phyloP scores from a whole-genome alignment of 2,797 vertebrate genomes.

The Brachyalestes nurse region DNA sequence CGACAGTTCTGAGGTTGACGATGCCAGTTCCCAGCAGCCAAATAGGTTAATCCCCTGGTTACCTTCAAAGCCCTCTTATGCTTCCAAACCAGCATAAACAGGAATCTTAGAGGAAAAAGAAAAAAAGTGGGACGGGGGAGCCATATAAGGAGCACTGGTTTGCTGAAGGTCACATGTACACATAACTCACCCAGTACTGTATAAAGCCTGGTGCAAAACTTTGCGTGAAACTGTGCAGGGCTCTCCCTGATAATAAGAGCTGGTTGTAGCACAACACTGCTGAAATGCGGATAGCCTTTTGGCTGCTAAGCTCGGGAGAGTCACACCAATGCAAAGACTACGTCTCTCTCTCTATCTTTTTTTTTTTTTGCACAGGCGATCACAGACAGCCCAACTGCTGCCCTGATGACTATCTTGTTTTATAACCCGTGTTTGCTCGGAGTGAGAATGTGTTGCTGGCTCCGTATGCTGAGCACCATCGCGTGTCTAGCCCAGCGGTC shows the following conservation, averaged over 20 bases:
- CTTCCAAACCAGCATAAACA: not conserved
- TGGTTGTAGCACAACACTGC: not conserved
- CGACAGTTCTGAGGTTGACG: conserved; percentile 30
- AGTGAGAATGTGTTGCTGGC: conserved; percentile 68
- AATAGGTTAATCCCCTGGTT: not conserved
- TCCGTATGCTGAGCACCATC: conserved; percentile 68
- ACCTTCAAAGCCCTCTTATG: not conserved
- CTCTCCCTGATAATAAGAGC: not conserved
- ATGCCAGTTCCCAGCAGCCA: conserved; percentile 15
- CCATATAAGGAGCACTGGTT: conserved; percentile 2
- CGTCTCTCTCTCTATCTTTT: conserved; percentile 1
- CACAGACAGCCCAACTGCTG: conserved; percentile 31
- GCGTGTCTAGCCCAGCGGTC: conserved; percentile 78
- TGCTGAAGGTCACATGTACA: conserved; percentile 20
- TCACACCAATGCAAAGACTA: not conserved
- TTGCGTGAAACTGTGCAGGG: not conserved
- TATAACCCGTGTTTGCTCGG: conserved; percentile 69
- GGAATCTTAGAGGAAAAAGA: not conserved
- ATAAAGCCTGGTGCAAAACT: not conserved
- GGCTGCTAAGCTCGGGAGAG: not conserved
- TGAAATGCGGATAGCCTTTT: conserved; percentile 10
- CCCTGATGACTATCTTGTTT: conserved; percentile 68
- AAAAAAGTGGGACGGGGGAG: not conserved
- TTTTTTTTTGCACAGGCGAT: not conserved
- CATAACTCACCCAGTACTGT: not conserved